Percentiles rank a stretch among this genome's conserved stretches.
Conservation (phyloP, 2,113 vertebrate genomes). For the Trochalopteron elliotii region DNA sequence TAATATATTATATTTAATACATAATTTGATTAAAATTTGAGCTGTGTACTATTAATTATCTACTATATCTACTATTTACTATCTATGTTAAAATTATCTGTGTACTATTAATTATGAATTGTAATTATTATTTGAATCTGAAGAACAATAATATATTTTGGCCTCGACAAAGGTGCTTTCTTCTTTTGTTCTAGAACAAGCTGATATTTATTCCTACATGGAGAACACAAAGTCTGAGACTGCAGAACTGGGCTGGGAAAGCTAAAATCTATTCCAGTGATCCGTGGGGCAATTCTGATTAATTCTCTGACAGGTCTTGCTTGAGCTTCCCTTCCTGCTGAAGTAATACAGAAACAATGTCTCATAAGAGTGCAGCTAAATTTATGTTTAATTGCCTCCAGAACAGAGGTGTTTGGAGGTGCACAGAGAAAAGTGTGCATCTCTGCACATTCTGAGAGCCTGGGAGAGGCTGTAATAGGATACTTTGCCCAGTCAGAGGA, state of each 20-base stretch:
- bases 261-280: neutral
- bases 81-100: neutral
- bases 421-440: neutral
- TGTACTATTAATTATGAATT: neutral
- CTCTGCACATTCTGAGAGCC: neutral
- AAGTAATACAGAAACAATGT: neutral
- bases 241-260: neutral
- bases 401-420: neutral
- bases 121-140: neutral
- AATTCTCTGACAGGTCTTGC: neutral
- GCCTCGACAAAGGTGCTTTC: neutral
- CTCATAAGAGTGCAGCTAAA: neutral
- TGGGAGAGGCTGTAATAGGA: neutral
- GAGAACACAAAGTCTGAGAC: neutral
- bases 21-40: neutral
- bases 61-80: too few species aligned
- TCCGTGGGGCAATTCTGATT: neutral
- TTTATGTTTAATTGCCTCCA: neutral
- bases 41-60: neutral
- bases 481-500: neutral
- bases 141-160: neutral
- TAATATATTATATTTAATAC: neutral
- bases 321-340: neutral
- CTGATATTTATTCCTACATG: neutral
- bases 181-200: neutral